phyloP scores from a whole-genome alignment of 2,113 vertebrate species.

The Corythornis cristatus region DNA sequence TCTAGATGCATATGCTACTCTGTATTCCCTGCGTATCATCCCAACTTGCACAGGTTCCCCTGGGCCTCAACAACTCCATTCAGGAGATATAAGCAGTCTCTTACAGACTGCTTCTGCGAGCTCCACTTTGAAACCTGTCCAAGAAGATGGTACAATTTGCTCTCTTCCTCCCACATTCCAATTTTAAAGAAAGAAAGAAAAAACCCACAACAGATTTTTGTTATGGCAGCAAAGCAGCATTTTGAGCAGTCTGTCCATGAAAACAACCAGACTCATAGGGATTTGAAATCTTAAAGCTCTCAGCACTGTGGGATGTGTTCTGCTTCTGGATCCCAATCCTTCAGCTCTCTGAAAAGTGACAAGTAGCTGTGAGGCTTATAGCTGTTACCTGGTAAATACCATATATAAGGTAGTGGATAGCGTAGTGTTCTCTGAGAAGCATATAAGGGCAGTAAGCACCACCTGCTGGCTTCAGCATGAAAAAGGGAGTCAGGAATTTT shows the following conservation, averaged over 20 bases:
- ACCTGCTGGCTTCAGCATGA: conserved; percentile 37
- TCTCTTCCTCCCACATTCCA: background rate
- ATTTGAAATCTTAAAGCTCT: conserved; percentile 24
- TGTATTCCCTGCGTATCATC: background rate
- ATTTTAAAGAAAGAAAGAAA: background rate
- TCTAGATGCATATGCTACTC: background rate
- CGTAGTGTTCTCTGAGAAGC: background rate
- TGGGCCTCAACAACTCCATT: background rate
- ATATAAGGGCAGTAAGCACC: conserved; percentile 17
- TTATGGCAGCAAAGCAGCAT: background rate
- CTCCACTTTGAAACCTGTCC: background rate
- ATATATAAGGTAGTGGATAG: background rate
- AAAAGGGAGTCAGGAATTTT: background rate
- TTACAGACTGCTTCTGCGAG: background rate
- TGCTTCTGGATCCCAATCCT: background rate
- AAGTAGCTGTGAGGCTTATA: background rate
- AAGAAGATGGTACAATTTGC: background rate
- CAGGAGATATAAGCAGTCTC: background rate
- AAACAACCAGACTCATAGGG: background rate
- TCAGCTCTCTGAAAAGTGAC: background rate
- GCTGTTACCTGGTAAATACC: background rate
- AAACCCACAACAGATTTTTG: background rate
- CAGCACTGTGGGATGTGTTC: conserved; percentile 40
- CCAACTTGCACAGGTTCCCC: background rate
- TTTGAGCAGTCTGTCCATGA: background rate